Percentiles rank a stretch among this genome's conserved stretches.
Conservation (phyloP, 2,888 invertebrate species). For the Lithodes maja region DNA sequence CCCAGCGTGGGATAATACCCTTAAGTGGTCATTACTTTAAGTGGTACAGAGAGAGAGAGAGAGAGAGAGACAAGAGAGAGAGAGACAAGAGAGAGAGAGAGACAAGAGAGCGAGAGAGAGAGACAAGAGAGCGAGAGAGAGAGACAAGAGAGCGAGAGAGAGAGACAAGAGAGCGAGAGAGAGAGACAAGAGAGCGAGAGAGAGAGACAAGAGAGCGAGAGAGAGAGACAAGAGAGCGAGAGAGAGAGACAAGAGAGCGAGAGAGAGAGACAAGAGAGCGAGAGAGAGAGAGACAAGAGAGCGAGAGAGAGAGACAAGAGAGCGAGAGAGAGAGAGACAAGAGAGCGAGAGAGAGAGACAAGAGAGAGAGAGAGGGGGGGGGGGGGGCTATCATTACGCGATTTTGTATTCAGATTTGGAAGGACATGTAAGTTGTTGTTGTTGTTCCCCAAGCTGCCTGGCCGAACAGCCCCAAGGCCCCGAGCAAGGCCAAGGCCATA, state of each 20-base stretch:
- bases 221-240: background rate
- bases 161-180: too few species aligned
- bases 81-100: background rate
- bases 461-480: too few species aligned
- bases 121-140: too few species aligned
- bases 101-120: too few species aligned
- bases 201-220: conserved; percentile 16
- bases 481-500: too few species aligned
- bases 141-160: too few species aligned
- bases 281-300: background rate
- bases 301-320: background rate
- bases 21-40: conserved; percentile 6
- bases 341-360: background rate
- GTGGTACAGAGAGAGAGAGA: background rate
- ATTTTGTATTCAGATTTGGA: too few species aligned
- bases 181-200: background rate
- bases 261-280: background rate
- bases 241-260: background rate
- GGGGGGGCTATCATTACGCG: background rate
- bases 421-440: too few species aligned
- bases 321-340: background rate
- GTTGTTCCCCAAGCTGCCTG: too few species aligned
- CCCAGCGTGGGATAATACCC: background rate
- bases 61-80: background rate
- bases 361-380: background rate